A percentile compares a stretch with the other conserved stretches of the same genome.
phyloP scores from a whole-genome alignment of 92 coral and sea anemone species.

The Virgularia gustaviana region DNA sequence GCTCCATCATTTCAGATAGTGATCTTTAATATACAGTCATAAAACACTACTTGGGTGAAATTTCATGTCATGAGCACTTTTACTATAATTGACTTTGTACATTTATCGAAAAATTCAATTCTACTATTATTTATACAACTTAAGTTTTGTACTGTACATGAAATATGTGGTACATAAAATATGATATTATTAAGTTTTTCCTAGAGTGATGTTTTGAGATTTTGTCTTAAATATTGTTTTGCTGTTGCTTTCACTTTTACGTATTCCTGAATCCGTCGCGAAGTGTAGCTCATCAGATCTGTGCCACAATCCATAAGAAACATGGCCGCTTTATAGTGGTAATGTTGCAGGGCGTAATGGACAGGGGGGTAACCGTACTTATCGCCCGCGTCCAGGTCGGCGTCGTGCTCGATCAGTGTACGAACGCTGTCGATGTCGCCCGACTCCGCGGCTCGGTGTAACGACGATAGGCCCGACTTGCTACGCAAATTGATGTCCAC shows the following conservation, averaged over 20 bases:
- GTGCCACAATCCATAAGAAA: conserved; percentile 35
- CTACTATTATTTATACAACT: not conserved
- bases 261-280: conserved; percentile 17
- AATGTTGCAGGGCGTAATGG: conserved; percentile 14
- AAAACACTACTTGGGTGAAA: too few species aligned
- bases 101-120: too few species aligned
- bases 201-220: conserved; percentile 6
- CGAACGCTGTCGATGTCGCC: conserved; percentile 28
- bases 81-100: too few species aligned
- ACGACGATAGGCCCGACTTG: conserved; percentile 19
- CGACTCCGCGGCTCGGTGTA: conserved; percentile 20
- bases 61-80: too few species aligned
- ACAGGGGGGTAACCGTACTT: conserved; percentile 12
- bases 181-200: not conserved
- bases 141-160: too few species aligned
- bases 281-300: conserved; percentile 27
- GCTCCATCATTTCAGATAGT: too few species aligned
- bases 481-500: conserved; percentile 14
- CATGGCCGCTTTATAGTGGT: conserved; percentile 29
- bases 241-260: conserved; percentile 21
- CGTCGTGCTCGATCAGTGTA: not conserved
- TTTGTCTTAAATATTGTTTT: conserved; percentile 26
- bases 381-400: not conserved
- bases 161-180: not conserved
- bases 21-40: too few species aligned